These are phyloP conservation scores for Aphaenogaster floridana DNA, from an alignment of 1,140 invertebrate species.

Conservation along the genomic window DNA sequence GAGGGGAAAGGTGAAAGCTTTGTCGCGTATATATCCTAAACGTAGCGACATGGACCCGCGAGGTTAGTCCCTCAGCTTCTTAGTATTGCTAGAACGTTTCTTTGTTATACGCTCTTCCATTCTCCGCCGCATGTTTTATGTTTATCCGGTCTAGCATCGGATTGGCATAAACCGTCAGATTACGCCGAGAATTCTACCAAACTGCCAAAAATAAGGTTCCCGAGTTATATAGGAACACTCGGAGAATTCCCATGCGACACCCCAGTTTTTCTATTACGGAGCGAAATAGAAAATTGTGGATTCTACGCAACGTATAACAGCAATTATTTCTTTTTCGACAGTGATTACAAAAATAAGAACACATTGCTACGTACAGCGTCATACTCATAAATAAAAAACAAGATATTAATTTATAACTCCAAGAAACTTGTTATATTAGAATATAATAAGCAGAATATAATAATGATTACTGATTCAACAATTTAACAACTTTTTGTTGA, in stretches of 20 bases:
- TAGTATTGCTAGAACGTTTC: slow-evolving; percentile 66
- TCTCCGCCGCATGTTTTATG: slow-evolving; percentile 75
- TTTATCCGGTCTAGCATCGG: slow-evolving; percentile 74
- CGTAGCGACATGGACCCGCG: slow-evolving; percentile 12
- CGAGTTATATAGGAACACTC: slow-evolving; percentile 21
- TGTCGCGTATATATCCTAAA: slow-evolving; percentile 51
- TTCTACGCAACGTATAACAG: not conserved
- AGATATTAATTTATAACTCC: not conserved
- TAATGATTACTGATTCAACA: not conserved
- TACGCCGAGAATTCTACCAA: slow-evolving; percentile 64
- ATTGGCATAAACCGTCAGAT: slow-evolving; percentile 75
- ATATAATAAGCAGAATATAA: not conserved
- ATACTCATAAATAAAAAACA: not conserved
- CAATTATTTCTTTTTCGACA: not conserved
- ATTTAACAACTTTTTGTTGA: not conserved
- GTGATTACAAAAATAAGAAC: not conserved
- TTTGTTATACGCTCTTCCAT: slow-evolving; percentile 59
- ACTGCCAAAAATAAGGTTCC: slow-evolving; percentile 29
- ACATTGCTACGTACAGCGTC: not conserved
- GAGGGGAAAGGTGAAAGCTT: slow-evolving; percentile 44
- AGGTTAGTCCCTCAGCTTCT: slow-evolving; percentile 44
- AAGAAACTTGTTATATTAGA: not conserved
- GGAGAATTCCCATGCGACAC: not conserved
- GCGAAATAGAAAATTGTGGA: slow-evolving; percentile 5
- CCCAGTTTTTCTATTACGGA: not conserved